Base-by-base conservation (phyloP, 2,888 invertebrate genomes). In the Gandaritis pyraliata region DNA sequence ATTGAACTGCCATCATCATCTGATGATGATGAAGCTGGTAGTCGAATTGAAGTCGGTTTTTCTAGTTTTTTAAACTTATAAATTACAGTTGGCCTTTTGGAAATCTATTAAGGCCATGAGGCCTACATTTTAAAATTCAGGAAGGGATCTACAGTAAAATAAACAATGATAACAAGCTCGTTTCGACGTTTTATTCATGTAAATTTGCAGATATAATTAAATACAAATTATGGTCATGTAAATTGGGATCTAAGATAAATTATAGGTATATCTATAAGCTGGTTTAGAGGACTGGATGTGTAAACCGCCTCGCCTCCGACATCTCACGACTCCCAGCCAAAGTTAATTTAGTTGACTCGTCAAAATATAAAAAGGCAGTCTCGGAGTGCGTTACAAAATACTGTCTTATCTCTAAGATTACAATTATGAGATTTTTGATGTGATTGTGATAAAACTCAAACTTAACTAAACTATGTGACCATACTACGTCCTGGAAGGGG, bases 141-240 rank as follows among this genome's bases (percentile, higher is more conserved):
- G 23, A 33, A 33, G 33, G 33, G 10, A 33, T 46, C 23, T n/a
- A 46, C n/a, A 69, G 60, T 39, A 63, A 65, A 66, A 69, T 53
- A 82, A 78, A 76, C 78, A 78, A 70, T 74, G 75, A 71, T 85
- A 85, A 85, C 90, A 90, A 91, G 89, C 90, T 90, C 88, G 81
- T 92, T 92, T 90, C 84, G 85, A 90, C 85, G 78, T 88, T 93
- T 93, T 92, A 92, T 92, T 93, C 84, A 91, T 92, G 92, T 92
- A 93, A 93, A 93, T 92, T 92, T 92, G 92, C 91, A 90, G 88
- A 87, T 90, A 92, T 90, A 90, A 87, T 92, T 88, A 92, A 64
- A 85, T 93, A 93, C 91, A 93, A 93, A 93, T 87, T 75, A 89
- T 91, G 89, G 87, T 92, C 89, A 87, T 90, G 89, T 92, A 90